phyloP scores from a whole-genome alignment of 2,113 vertebrate species.

The Rhinoptilus africanus region DNA sequence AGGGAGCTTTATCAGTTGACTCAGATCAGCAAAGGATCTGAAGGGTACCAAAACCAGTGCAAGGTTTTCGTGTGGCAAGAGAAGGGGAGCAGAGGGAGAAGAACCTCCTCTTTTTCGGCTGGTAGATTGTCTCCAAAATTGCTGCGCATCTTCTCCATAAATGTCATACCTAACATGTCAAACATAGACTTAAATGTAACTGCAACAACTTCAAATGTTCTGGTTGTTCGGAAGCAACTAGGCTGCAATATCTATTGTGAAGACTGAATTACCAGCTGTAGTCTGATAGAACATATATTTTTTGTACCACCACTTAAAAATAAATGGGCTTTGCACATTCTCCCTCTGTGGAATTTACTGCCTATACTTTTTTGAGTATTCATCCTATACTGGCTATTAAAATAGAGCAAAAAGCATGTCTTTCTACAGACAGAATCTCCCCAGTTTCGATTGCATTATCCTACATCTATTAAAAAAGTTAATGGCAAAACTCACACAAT shows the following conservation, averaged over 20 bases:
- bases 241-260: background rate
- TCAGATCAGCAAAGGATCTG: background rate
- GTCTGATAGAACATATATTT: rapidly evolving
- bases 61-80: rapidly evolving
- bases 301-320: background rate
- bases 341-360: background rate
- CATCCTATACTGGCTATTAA: background rate
- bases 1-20: background rate
- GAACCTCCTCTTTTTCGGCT: background rate
- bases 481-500: background rate
- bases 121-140: background rate
- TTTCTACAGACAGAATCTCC: background rate
- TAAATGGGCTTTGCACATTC: background rate
- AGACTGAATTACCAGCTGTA: background rate
- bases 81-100: background rate
- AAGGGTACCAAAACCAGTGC: background rate
- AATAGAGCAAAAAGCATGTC: background rate
- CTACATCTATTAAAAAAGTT: background rate
- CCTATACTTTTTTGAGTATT: background rate
- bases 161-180: background rate
- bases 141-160: background rate
- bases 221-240: background rate
- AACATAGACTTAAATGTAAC: background rate
- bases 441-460: background rate
- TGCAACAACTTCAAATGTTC: background rate